Percentiles rank a stretch among this genome's conserved stretches.
phyloP scores from a whole-genome alignment of 1,140 invertebrate species.

The Phenacoccus solenopsis region DNA sequence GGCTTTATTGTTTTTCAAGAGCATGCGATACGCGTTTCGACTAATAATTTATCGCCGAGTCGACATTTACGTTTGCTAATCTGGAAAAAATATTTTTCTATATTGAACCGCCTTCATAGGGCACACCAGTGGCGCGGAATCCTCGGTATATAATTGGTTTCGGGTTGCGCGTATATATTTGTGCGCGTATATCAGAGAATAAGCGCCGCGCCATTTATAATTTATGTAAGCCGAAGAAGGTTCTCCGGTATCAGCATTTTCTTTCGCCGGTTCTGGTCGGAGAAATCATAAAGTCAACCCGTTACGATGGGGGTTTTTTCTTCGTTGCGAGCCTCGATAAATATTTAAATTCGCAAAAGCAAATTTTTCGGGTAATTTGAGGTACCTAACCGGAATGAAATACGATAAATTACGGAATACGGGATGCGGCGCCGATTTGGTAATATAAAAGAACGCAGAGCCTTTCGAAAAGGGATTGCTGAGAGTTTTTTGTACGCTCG shows the following conservation, averaged over 20 bases:
- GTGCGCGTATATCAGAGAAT: background rate
- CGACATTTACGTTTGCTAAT: background rate
- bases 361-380: background rate
- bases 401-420: too few relatives aligned
- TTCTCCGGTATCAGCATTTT: background rate
- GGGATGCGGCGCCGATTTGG: too few relatives aligned
- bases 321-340: background rate
- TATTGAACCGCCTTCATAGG: background rate
- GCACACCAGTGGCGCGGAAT: too few relatives aligned
- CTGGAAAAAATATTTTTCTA: background rate
- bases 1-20: background rate
- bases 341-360: background rate
- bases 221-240: background rate
- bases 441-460: too few relatives aligned
- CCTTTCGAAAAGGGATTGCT: too few relatives aligned
- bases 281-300: background rate
- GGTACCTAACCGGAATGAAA: too few relatives aligned
- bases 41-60: background rate
- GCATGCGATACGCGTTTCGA: background rate
- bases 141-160: constrained; percentile 3
- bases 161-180: background rate
- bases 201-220: background rate
- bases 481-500: too few relatives aligned
- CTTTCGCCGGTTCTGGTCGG: too few relatives aligned
- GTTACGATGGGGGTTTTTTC: background rate